Conservation (phyloP, 2,888 invertebrate species). For the Chaetogeoica ovagalla region DNA sequence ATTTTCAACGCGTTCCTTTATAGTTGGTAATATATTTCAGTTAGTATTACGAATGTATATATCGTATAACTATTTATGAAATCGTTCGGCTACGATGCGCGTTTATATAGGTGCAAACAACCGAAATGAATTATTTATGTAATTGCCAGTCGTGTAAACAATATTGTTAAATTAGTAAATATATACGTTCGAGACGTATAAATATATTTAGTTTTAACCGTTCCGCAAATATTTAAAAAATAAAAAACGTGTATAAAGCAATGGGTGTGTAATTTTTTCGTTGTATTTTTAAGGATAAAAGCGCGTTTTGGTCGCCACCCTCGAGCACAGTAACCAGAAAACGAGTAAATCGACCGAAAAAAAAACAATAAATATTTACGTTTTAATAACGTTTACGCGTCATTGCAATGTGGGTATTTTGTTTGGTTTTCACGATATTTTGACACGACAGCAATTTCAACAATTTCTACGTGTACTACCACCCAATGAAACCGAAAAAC, state of each 20-base stretch:
- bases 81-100: background rate
- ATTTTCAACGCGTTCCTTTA: background rate
- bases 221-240: no score
- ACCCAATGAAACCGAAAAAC: background rate
- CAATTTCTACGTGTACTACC: background rate
- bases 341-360: background rate
- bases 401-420: background rate
- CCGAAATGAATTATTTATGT: background rate
- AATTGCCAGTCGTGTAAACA: background rate
- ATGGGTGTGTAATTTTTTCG: no score
- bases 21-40: background rate
- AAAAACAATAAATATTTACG: conserved; percentile 11
- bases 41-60: background rate
- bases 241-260: no score
- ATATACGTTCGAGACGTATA: background rate
- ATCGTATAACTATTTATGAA: background rate
- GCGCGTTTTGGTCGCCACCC: no score
- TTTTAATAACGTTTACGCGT: no score
- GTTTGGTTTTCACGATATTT: no score
- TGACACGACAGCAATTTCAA: no score
- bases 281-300: no score
- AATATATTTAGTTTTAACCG: no score
- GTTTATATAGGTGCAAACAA: background rate
- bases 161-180: conserved; percentile 11
- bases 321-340: no score